A percentile compares a stretch with the other conserved stretches of the same genome.
These are phyloP conservation scores for Drepana arcuata DNA, from an alignment of 1,140 invertebrate genomes.

Conservation along the genomic window DNA sequence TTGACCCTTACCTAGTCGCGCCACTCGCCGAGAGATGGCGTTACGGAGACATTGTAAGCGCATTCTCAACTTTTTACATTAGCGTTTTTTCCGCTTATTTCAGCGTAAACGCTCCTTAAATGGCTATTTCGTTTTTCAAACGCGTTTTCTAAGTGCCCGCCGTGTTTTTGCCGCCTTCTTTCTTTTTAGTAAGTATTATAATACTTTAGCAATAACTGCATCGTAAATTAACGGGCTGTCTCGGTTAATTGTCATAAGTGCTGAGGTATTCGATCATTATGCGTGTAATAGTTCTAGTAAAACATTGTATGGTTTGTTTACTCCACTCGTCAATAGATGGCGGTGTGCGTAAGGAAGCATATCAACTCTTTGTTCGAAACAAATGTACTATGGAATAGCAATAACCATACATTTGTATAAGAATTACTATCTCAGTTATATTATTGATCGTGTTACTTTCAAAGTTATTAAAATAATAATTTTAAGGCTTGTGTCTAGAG, in stretches of 20 bases:
- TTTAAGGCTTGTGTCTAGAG: too few relatives aligned
- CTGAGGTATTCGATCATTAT: slow-evolving; percentile 6
- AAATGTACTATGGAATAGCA: too few relatives aligned
- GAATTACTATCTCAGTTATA: too few relatives aligned
- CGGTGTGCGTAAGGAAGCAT: slow-evolving; percentile 7
- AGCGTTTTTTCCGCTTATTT: slow-evolving; percentile 47
- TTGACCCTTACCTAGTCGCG: slow-evolving; percentile 32
- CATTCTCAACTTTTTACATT: slow-evolving; percentile 44
- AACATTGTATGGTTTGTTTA: slow-evolving; percentile 13
- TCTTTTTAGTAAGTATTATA: slow-evolving; percentile 57
- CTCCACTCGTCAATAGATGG: slow-evolving; percentile 34
- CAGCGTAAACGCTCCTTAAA: slow-evolving; percentile 57
- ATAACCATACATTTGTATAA: too few relatives aligned
- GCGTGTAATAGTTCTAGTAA: slow-evolving; percentile 4
- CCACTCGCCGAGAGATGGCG: slow-evolving; percentile 62
- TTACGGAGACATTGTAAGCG: slow-evolving; percentile 47
- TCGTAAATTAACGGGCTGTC: slow-evolving; percentile 45
- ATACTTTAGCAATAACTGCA: slow-evolving; percentile 49
- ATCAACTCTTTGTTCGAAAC: slow-evolving; percentile 2
- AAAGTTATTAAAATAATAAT: too few relatives aligned
- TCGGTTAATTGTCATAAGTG: slow-evolving; percentile 49
- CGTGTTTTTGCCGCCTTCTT: slow-evolving; percentile 44
- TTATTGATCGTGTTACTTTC: too few relatives aligned
- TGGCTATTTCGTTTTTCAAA: slow-evolving; percentile 66
- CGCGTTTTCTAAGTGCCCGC: slow-evolving; percentile 58